Conservation (phyloP, 30 jellyfish, hydroid and myxozoan genomes). For the Clytia hemisphaerica region DNA sequence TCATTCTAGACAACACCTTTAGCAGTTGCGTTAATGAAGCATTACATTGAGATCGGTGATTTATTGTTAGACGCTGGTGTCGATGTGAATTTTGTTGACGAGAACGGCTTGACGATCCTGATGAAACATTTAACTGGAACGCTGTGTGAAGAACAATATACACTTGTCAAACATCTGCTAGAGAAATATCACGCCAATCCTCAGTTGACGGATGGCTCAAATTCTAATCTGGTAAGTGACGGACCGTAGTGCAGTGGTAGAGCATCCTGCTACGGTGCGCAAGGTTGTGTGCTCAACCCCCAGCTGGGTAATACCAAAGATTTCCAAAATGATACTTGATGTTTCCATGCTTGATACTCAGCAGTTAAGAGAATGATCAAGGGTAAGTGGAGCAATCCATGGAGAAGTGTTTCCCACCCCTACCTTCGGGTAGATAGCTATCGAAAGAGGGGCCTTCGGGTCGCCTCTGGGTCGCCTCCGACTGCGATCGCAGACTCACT, state of each 20-base stretch:
- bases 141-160: conserved; percentile 17
- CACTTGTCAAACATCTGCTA: conserved; percentile 36
- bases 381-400: not conserved
- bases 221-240: conserved; percentile 45
- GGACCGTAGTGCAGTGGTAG: no score
- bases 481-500: no score
- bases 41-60: conserved; percentile 52
- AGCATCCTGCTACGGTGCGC: no score
- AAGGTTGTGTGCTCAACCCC: no score
- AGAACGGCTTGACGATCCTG: conserved; percentile 48
- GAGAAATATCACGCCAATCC: conserved; percentile 48
- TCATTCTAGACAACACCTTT: conserved; percentile 64
- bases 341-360: not conserved
- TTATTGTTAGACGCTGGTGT: conserved; percentile 45
- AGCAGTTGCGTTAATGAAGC: conserved; percentile 54
- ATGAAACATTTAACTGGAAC: conserved; percentile 26
- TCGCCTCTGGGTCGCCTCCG: no score
- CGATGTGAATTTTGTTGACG: conserved; percentile 62
- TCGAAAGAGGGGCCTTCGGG: no score
- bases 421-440: no score
- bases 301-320: no score
- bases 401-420: no score
- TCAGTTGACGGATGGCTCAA: conserved; percentile 26
- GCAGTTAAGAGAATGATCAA: not conserved
- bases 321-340: no score